phyloP scores from a whole-genome alignment of 2,888 invertebrate species.

The Elaeidobius kamerunicus region DNA sequence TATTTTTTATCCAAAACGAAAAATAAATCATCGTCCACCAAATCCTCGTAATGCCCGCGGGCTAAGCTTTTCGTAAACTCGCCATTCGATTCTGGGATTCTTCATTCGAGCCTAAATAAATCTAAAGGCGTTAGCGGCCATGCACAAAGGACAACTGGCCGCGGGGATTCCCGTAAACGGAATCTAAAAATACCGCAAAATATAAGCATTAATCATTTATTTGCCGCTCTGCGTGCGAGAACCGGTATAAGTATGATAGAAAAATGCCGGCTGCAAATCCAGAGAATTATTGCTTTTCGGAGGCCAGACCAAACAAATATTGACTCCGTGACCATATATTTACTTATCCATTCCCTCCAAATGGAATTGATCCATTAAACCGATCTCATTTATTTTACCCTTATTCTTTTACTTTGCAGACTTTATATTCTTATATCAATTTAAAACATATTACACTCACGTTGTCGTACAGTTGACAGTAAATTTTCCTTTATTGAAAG shows the following conservation, averaged over 20 bases:
- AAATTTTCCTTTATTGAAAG: no score
- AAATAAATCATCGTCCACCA: slow-evolving; percentile 21
- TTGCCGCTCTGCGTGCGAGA: slow-evolving; percentile 15
- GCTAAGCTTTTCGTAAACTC: slow-evolving; percentile 20
- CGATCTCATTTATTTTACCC: no score
- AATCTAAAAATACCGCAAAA: slow-evolving; percentile 18
- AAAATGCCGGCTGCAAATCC: slow-evolving; percentile 8
- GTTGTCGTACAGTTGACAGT: no score
- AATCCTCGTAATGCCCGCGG: slow-evolving; percentile 16
- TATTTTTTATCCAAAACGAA: slow-evolving; percentile 14
- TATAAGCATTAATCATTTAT: slow-evolving; percentile 25
- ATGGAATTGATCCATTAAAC: no score
- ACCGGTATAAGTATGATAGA: slow-evolving; percentile 10
- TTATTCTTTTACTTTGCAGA: no score
- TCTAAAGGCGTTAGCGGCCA: slow-evolving; percentile 19
- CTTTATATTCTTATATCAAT: no score
- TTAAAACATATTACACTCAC: no score
- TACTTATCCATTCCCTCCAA: no score
- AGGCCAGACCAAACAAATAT: slow-evolving; percentile 3
- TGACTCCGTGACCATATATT: no score
- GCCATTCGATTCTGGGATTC: slow-evolving; percentile 13
- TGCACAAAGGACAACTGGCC: slow-evolving; percentile 25
- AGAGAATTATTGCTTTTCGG: slow-evolving; percentile 8
- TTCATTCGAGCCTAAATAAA: slow-evolving; percentile 21
- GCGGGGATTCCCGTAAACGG: slow-evolving; percentile 20